Percentiles rank a stretch among this genome's conserved stretches.
Evolutionary conservation across 2,113 vertebrate genomes (phyloP).

Genomic region (Agelaius phoeniceus): DNA sequence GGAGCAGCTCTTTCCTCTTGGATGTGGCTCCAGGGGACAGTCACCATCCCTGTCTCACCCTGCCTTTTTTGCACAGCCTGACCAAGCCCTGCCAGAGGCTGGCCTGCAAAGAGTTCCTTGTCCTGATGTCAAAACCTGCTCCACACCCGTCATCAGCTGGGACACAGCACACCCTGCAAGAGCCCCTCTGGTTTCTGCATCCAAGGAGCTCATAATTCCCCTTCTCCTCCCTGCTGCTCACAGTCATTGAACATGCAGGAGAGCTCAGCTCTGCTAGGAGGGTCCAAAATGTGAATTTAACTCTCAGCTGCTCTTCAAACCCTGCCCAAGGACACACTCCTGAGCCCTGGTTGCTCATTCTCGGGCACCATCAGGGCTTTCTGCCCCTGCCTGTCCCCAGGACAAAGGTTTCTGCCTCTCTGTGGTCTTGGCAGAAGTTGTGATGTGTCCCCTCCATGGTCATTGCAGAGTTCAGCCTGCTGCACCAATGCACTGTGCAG

Average conservation of each 20-base stretch:
- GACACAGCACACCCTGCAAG: neutral
- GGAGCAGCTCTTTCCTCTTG: neutral
- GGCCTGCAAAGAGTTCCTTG: neutral
- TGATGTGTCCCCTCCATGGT: neutral
- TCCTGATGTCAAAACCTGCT: neutral
- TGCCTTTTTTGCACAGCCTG: neutral
- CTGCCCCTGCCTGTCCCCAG: neutral
- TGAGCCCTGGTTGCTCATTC: rapidly evolving
- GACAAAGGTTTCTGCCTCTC: neutral
- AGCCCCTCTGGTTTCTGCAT: neutral
- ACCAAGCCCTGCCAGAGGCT: neutral
- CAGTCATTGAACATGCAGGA: rapidly evolving
- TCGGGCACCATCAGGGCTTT: neutral
- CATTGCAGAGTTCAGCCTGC: neutral
- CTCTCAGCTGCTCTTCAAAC: neutral
- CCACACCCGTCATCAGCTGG: neutral
- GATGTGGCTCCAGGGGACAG: neutral
- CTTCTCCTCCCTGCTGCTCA: neutral
- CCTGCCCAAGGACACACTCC: neutral
- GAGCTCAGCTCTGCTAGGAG: neutral
- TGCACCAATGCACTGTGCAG: neutral
- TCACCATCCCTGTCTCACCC: neutral
- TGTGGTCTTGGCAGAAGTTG: neutral
- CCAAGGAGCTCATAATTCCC: neutral
- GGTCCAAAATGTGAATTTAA: neutral